These are phyloP conservation scores for Nannobrachium achirus DNA, from an alignment of 2,113 vertebrate genomes.

Conservation along the genomic window DNA sequence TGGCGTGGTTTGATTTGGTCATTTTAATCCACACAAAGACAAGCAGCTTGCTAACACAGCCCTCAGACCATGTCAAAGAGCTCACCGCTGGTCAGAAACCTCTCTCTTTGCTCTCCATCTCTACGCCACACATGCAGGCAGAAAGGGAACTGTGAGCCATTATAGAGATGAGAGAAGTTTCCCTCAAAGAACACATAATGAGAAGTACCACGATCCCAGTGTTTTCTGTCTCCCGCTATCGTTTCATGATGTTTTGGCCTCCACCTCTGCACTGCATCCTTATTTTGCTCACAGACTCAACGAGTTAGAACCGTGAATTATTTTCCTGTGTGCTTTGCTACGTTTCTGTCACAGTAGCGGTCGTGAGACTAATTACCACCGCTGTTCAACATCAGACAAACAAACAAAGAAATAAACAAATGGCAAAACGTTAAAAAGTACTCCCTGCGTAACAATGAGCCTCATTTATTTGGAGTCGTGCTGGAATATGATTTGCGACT, in stretches of 20 bases:
- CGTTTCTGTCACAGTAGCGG: constrained; percentile 45
- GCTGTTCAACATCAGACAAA: constrained; percentile 60
- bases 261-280: constrained; percentile 13
- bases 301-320: constrained; percentile 3
- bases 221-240: constrained; percentile 20
- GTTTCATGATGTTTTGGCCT: constrained; percentile 28
- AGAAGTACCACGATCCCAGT: constrained; percentile 22
- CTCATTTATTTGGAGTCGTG: constrained; percentile 70
- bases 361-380: constrained; percentile 63
- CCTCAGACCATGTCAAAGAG: constrained; percentile 34
- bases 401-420: constrained; percentile 59
- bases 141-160: constrained; percentile 34
- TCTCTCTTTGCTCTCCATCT: constrained; percentile 44
- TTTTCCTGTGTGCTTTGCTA: constrained; percentile 32
- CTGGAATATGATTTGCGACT: constrained; percentile 69
- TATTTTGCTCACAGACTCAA: constrained; percentile 5
- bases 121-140: constrained; percentile 7
- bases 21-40: constrained; percentile 40
- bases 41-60: constrained; percentile 36
- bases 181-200: constrained; percentile 23
- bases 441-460: constrained; percentile 60
- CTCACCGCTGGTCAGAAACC: constrained; percentile 48
- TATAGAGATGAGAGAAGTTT: constrained; percentile 31
- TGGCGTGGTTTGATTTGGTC: constrained; percentile 5
- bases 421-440: constrained; percentile 63